Base-by-base conservation (phyloP, 1,140 invertebrate genomes). In the Euglossa dilemma region DNA sequence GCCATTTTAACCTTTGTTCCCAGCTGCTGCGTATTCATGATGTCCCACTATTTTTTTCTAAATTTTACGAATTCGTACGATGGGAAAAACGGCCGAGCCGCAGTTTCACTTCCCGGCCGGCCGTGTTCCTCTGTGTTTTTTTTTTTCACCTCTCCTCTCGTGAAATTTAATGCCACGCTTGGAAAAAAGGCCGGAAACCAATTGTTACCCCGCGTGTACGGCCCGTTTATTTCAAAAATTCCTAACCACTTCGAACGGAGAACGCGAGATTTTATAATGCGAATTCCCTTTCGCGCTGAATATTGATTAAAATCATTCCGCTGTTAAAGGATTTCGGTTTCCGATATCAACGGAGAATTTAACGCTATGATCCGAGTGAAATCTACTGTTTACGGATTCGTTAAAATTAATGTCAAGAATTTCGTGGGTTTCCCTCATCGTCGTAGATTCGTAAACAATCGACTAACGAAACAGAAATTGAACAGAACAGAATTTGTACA, bases 91-190 rank as follows among this genome's bases (percentile, higher is more conserved):
- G 72, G 52, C 20, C 54, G 28, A 52, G 43, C 59, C 63, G 78
- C 83, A 69, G 56, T 77, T 83, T 61, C 56, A 59, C 69, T 66
- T 75, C 63, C 18, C 52, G 36, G 4, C 36, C 36, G 36, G 4
- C 36, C 9, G 50, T 52, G n/a, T n/a, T n/a, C 16, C 50, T 52
- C 50, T 16, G 14, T 50, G 4, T 50, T 0, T 52, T 52, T 52
- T 36, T 36, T 36, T n/a, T n/a, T n/a, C n/a, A n/a, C 36, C 36
- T 36, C 25, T 36, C 87, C 74, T 67, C 79, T 90, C 70, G 83
- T 47, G 71, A 87, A 91, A 91, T 91, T 90, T 91, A 91, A 92
- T 91, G 90, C 89, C 75, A 87, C 90, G 90, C 85, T 87, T 76
- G 85, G 85, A 45, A 61, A 61, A 45, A 63, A 61, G 36, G 57